phyloP scores from a whole-genome alignment of 30 jellyfish, hydroid and myxozoan species.

The Turritopsis rubra region DNA sequence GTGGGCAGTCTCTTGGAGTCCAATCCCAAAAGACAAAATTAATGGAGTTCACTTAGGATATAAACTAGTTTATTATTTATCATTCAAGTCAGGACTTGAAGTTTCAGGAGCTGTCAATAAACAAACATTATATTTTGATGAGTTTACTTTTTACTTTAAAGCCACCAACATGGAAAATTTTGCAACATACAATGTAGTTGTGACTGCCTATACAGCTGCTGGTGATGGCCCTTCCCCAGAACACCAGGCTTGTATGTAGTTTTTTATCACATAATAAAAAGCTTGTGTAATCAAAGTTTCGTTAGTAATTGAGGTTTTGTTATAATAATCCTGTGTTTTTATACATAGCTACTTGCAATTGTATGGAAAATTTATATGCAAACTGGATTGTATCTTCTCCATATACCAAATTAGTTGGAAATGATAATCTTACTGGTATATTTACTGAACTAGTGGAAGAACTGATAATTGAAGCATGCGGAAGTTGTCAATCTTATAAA shows the following conservation, averaged over 20 bases:
- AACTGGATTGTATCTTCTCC: constrained; percentile 27
- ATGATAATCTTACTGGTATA: background rate
- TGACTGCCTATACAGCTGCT: constrained; percentile 23
- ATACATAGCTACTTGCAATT: constrained; percentile 28
- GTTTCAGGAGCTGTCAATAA: background rate
- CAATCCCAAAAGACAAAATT: constrained; percentile 9
- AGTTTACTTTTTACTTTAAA: constrained; percentile 10
- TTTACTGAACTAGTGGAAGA: constrained; percentile 23
- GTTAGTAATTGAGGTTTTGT: background rate
- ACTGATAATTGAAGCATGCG: constrained; percentile 27
- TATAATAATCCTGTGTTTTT: background rate
- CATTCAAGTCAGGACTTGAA: constrained; percentile 15
- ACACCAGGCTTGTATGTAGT: constrained; percentile 17
- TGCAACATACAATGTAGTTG: constrained; percentile 1
- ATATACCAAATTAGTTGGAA: constrained; percentile 4
- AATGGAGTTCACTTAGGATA: constrained; percentile 22
- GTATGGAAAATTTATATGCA: constrained; percentile 12
- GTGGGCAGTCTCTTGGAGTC: constrained; percentile 23
- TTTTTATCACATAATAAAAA: background rate
- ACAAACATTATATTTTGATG: background rate
- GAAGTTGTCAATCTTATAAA: constrained; percentile 18
- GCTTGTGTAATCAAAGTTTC: background rate
- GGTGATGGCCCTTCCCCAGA: constrained; percentile 31
- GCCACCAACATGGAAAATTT: constrained; percentile 1
- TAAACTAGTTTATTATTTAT: background rate